phyloP scores from a whole-genome alignment of 1,140 invertebrate species.

The Popillia japonica region DNA sequence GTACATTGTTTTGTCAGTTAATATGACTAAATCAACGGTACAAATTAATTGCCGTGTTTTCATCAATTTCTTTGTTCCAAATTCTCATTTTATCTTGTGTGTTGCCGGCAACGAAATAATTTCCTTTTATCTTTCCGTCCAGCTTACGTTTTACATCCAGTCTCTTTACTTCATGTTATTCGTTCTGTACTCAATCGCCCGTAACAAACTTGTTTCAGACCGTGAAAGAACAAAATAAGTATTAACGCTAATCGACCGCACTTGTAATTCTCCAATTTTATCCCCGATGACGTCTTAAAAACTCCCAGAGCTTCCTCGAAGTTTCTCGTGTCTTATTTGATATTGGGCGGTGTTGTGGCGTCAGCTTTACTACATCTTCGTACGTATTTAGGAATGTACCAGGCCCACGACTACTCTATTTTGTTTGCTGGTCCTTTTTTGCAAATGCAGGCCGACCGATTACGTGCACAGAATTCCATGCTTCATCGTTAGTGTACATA shows the following conservation, averaged over 20 bases:
- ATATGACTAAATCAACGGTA: too few relatives aligned
- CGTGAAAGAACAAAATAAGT: constrained; percentile 14
- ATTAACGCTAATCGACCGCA: constrained; percentile 10
- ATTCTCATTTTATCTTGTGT: background rate
- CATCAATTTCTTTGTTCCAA: background rate
- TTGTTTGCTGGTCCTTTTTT: background rate
- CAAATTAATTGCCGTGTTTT: background rate
- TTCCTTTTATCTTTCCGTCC: background rate
- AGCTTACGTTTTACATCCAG: background rate
- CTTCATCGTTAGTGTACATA: background rate
- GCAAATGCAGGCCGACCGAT: background rate
- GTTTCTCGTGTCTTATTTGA: background rate
- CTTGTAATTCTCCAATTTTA: constrained; percentile 5
- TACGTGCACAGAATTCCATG: background rate
- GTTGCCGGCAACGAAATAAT: background rate
- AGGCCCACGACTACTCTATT: background rate
- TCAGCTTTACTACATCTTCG: background rate
- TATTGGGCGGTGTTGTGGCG: background rate
- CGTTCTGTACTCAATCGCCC: background rate
- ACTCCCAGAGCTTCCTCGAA: background rate
- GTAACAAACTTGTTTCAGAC: background rate
- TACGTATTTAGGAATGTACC: too few relatives aligned
- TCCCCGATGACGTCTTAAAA: constrained; percentile 1
- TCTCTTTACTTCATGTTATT: background rate
- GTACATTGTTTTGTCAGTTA: too few relatives aligned